These are phyloP conservation scores for Patiria pectinifera DNA, from an alignment of 53 echinoderm and acorn worm genomes.

Conservation along the genomic window DNA sequence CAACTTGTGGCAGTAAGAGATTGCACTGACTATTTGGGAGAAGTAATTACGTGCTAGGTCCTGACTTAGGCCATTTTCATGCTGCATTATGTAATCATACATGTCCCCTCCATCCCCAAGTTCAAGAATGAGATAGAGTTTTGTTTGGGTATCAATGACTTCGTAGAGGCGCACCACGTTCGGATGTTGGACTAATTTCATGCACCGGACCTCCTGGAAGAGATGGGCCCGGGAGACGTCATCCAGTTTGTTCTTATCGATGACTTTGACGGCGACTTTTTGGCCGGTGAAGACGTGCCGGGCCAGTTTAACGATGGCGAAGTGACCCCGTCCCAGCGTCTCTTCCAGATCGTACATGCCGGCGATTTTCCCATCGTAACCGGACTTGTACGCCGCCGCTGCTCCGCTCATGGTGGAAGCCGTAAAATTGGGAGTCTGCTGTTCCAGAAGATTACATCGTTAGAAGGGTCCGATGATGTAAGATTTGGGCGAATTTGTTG, in stretches of 20 bases:
- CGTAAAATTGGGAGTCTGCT: background rate
- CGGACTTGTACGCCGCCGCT: constrained; percentile 49
- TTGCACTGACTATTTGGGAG: constrained; percentile 93
- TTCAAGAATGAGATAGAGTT: constrained; percentile 95
- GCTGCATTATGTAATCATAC: constrained; percentile 99
- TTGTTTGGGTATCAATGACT: constrained; percentile 97
- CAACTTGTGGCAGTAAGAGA: constrained; percentile 97
- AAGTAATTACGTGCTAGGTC: constrained; percentile 93
- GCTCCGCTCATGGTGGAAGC: constrained; percentile 76
- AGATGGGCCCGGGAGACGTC: constrained; percentile 94
- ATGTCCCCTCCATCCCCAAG: constrained; percentile 99
- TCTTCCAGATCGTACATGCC: constrained; percentile 96
- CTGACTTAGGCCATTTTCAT: constrained; percentile 94
- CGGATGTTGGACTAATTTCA: constrained; percentile 98
- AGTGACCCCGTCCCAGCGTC: constrained; percentile 98
- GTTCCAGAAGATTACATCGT: constrained; percentile 30
- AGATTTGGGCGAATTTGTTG: background rate
- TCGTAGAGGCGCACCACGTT: constrained; percentile 96
- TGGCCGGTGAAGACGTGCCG: constrained; percentile 93
- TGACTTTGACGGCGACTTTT: constrained; percentile 99
- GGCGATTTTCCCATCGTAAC: constrained; percentile 96
- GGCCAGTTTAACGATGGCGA: constrained; percentile 98
- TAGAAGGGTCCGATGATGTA: background rate
- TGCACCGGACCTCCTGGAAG: constrained; percentile 96
- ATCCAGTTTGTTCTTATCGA: constrained; percentile 95